Percentiles rank a stretch among this genome's conserved stretches.
Evolutionary conservation across 2,888 invertebrate genomes (phyloP).

Genomic region (Conops quadrifasciatus): DNA sequence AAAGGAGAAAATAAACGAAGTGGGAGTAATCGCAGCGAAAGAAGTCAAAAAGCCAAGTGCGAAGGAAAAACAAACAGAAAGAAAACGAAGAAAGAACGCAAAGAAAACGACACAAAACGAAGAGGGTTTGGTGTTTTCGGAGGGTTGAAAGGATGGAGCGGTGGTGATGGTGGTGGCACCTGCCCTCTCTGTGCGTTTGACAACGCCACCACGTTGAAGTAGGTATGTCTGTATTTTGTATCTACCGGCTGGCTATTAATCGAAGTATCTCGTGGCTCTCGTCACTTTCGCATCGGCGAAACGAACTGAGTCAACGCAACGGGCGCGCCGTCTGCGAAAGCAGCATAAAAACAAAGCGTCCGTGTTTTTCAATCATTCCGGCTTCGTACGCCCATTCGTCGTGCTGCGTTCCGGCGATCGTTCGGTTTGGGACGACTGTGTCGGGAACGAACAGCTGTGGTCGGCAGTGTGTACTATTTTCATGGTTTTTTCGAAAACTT

Average conservation of each 20-base stretch:
- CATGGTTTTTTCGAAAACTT: constrained; percentile 16
- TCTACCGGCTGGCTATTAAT: too few relatives aligned
- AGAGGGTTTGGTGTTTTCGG: background rate
- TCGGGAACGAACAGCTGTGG: constrained; percentile 31
- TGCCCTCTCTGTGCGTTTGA: too few relatives aligned
- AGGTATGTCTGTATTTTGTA: too few relatives aligned
- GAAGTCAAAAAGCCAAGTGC: constrained; percentile 16
- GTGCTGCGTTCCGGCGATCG: background rate
- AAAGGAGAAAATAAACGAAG: constrained; percentile 30
- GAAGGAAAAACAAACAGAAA: background rate
- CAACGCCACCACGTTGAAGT: too few relatives aligned
- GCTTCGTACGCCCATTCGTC: constrained; percentile 29
- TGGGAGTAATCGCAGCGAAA: constrained; percentile 27
- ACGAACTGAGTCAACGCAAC: background rate
- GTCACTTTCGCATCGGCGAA: background rate
- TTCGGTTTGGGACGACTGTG: too few relatives aligned
- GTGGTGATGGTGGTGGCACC: too few relatives aligned
- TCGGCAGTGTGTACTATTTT: too few relatives aligned
- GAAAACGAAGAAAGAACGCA: background rate
- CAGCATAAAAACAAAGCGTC: constrained; percentile 26
- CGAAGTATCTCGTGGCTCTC: too few relatives aligned
- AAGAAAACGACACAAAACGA: background rate
- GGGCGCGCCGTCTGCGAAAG: constrained; percentile 10
- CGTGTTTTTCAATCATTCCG: constrained; percentile 27
- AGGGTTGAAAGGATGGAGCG: too few relatives aligned